phyloP scores from a whole-genome alignment of 2,797 vertebrate genomes.

The Falco concolor region DNA sequence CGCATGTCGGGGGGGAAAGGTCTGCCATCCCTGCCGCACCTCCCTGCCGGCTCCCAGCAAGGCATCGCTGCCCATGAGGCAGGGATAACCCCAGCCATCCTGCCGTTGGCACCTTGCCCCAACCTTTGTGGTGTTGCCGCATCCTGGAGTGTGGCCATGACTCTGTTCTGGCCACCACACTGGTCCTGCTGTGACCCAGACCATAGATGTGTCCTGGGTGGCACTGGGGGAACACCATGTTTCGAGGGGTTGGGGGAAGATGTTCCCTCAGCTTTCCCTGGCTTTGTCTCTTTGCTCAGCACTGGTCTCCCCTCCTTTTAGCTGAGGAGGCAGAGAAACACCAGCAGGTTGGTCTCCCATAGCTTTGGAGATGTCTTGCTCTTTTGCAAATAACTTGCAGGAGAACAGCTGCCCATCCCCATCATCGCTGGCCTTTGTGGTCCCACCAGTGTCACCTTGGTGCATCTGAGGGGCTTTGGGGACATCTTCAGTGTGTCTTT shows the following conservation, averaged over 20 bases:
- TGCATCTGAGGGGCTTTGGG: not conserved
- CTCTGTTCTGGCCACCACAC: not conserved
- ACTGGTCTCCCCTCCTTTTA: not conserved
- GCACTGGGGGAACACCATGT: not conserved
- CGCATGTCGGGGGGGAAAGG: not conserved
- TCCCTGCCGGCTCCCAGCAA: no score
- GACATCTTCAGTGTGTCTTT: not conserved
- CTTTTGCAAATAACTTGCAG: not conserved
- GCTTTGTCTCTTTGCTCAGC: not conserved
- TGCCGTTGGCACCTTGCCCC: not conserved
- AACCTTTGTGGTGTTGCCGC: not conserved
- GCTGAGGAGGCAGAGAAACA: not conserved
- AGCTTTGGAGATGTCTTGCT: not conserved
- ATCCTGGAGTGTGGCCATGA: no score
- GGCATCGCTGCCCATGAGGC: no score
- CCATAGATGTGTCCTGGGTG: no score
- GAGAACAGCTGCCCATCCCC: accelerated
- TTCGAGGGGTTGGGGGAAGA: not conserved
- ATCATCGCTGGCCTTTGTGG: not conserved
- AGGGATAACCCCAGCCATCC: not conserved
- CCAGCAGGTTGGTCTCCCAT: no score
- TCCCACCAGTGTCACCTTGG: not conserved
- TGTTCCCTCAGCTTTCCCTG: no score
- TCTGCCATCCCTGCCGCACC: no score
- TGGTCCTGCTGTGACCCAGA: not conserved